Evolutionary conservation across 2,797 vertebrate species (phyloP).

Genomic region (Microctenopoma steveboyesi): DNA sequence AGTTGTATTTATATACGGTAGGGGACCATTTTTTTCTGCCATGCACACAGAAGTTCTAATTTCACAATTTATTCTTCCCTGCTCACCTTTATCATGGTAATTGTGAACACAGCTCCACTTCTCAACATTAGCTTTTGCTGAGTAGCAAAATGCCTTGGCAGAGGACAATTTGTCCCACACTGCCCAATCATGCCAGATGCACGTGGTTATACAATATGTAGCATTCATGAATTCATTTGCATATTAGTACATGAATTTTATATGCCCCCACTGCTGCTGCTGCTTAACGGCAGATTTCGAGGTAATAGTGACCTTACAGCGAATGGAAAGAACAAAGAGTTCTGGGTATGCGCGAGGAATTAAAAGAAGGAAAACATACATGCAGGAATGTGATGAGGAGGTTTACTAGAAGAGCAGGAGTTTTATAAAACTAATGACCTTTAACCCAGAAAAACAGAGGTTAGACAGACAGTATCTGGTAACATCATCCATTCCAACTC

Average conservation of each 20-base stretch:
- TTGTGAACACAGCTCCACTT: constrained; percentile 62
- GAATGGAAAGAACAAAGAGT: constrained; percentile 63
- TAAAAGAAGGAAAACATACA: constrained; percentile 10
- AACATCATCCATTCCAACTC: background rate
- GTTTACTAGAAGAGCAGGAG: constrained; percentile 23
- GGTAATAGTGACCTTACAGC: constrained; percentile 68
- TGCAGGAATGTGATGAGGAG: constrained; percentile 26
- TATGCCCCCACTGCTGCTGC: constrained; percentile 42
- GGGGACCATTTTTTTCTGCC: constrained; percentile 23
- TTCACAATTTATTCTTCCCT: constrained; percentile 61
- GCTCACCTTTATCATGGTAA: constrained; percentile 80
- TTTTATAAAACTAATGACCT: constrained; percentile 47
- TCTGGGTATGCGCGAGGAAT: constrained; percentile 42
- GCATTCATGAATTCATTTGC: constrained; percentile 75
- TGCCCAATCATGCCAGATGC: constrained; percentile 78
- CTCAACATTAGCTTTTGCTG: constrained; percentile 81
- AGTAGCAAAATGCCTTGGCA: constrained; percentile 77
- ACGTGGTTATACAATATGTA: constrained; percentile 76
- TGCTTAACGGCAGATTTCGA: constrained; percentile 45
- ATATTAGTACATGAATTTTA: constrained; percentile 74
- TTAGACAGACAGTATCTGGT: constrained; percentile 14
- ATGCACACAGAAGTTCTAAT: constrained; percentile 57
- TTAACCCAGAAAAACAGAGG: constrained; percentile 39
- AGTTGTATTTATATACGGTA: constrained; percentile 42
- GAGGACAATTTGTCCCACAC: constrained; percentile 76